A percentile compares a stretch with the other conserved stretches of the same genome.
phyloP scores from a whole-genome alignment of 2,113 vertebrate species.

The Microcebus ravelobensis region DNA sequence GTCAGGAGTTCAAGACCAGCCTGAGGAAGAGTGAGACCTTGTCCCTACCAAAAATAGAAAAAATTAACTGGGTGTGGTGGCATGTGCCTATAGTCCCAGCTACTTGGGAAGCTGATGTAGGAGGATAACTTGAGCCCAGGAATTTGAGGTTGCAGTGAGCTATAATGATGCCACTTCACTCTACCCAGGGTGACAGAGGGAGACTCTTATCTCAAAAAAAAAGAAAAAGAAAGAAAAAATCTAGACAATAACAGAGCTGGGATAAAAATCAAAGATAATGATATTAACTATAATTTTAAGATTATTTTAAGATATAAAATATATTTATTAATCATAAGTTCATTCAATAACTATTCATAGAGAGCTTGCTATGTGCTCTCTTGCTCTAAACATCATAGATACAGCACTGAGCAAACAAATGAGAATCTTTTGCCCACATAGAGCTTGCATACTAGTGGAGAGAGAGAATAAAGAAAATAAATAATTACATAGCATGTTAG shows the following conservation, averaged over 20 bases:
- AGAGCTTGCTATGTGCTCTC: background rate
- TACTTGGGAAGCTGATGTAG: no score
- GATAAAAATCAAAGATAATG: conserved; percentile 10
- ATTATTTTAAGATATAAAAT: background rate
- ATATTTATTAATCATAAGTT: background rate
- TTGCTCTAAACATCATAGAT: background rate
- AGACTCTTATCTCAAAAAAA: no score
- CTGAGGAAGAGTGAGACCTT: no score
- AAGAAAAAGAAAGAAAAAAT: no score
- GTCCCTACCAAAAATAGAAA: no score
- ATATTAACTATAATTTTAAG: background rate
- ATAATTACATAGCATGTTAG: background rate
- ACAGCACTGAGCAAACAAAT: background rate
- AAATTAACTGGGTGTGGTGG: no score
- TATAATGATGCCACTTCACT: no score
- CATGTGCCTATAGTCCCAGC: no score
- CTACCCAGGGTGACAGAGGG: no score
- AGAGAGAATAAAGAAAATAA: background rate
- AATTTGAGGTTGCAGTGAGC: no score
- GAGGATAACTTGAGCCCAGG: no score
- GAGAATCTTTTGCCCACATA: background rate
- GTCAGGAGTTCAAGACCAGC: no score
- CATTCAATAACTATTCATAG: background rate
- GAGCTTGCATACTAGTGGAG: background rate
- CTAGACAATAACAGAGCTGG: background rate